These are phyloP conservation scores for Pterocles burchelli DNA, from an alignment of 2,113 vertebrate genomes.

Conservation along the genomic window DNA sequence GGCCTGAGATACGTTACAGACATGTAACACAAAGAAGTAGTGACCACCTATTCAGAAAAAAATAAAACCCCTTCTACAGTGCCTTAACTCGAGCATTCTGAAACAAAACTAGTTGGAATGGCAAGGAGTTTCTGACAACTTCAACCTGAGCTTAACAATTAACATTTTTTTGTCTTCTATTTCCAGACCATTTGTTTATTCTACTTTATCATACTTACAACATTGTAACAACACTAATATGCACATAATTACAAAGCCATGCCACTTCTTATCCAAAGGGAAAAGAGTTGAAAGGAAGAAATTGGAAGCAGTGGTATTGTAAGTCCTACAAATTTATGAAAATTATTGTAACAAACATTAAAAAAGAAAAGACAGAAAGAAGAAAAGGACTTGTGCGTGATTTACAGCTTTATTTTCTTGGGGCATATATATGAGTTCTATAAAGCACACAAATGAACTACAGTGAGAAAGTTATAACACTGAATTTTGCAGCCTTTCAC, in stretches of 20 bases:
- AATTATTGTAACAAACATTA: background rate
- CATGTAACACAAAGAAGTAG: background rate
- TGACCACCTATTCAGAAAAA: background rate
- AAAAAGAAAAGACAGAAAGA: background rate
- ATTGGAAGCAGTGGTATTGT: background rate
- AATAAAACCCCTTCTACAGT: background rate
- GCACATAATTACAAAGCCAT: background rate
- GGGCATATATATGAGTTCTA: background rate
- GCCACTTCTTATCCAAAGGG: background rate
- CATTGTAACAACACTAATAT: background rate
- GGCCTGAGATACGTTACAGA: background rate
- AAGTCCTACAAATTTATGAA: background rate
- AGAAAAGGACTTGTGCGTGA: background rate
- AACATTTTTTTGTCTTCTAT: background rate
- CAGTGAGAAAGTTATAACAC: background rate
- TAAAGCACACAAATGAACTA: background rate
- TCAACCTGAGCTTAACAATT: background rate
- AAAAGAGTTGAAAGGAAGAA: background rate
- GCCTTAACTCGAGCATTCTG: background rate
- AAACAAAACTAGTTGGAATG: background rate
- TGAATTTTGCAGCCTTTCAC: background rate
- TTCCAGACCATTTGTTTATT: background rate
- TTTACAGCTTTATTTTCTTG: background rate
- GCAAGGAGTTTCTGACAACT: background rate
- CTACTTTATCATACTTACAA: background rate